A percentile compares a stretch with the other conserved stretches of the same genome.
Evolutionary conservation across 2,113 vertebrate species (phyloP).

Genomic region (Gobio gobio): DNA sequence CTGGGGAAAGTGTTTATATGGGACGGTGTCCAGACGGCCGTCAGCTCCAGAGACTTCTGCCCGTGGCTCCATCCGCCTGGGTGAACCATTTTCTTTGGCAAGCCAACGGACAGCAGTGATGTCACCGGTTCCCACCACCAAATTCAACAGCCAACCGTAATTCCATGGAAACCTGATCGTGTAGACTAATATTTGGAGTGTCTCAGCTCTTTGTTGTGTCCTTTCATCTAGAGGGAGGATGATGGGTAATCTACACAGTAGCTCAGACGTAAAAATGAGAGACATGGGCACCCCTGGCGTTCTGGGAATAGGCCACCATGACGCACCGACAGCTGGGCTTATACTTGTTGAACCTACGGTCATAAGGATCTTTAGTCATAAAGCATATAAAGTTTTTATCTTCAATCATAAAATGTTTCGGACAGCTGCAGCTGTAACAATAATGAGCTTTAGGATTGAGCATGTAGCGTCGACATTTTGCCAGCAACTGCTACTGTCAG

Average conservation of each 20-base stretch:
- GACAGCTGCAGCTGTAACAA: constrained; percentile 34
- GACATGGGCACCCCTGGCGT: background rate
- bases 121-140: constrained; percentile 52
- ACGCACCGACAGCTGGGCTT: constrained; percentile 43
- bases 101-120: constrained; percentile 55
- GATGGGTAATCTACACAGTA: constrained; percentile 37
- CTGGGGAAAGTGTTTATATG: constrained; percentile 63
- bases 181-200: constrained; percentile 35
- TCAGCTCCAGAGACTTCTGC: constrained; percentile 59
- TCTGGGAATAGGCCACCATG: constrained; percentile 25
- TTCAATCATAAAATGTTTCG: constrained; percentile 13
- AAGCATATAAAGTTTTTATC: constrained; percentile 29
- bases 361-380: constrained; percentile 14
- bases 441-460: constrained; percentile 23
- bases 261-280: constrained; percentile 14
- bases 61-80: constrained; percentile 57
- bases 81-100: constrained; percentile 62
- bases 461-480: background rate
- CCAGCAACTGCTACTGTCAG: constrained; percentile 36
- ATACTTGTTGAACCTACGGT: constrained; percentile 16
- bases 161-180: constrained; percentile 42
- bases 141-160: background rate
- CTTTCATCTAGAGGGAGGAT: constrained; percentile 39
- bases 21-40: constrained; percentile 68
- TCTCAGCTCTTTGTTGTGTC: constrained; percentile 15